phyloP scores from a whole-genome alignment of 2,888 invertebrate species.

The Drosophila pseudotalamancana region DNA sequence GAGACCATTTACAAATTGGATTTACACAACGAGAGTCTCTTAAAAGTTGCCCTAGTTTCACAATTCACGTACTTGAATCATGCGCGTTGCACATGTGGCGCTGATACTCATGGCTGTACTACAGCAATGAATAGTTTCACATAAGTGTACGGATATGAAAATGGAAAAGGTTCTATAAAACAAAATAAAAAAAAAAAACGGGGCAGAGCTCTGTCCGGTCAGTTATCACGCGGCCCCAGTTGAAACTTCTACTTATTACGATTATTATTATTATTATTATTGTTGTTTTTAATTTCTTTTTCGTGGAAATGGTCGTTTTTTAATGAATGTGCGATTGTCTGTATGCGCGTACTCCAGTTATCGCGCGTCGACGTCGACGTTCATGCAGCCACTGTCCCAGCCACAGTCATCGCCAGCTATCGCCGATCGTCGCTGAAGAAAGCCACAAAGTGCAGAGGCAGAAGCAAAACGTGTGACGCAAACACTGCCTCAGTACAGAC shows the following conservation, averaged over 20 bases:
- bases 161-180: constrained; percentile 17
- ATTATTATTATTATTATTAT: constrained; percentile 30
- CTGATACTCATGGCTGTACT: constrained; percentile 73
- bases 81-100: constrained; percentile 62
- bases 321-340: constrained; percentile 15
- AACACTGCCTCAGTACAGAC: constrained; percentile 49
- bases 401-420: constrained; percentile 39
- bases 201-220: constrained; percentile 30
- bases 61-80: constrained; percentile 59
- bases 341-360: constrained; percentile 65
- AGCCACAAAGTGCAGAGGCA: constrained; percentile 37
- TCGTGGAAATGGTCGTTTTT: constrained; percentile 32
- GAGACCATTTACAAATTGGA: background rate
- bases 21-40: background rate
- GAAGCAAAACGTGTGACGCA: constrained; percentile 43
- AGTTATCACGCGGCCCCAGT: constrained; percentile 46
- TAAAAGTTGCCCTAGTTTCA: background rate
- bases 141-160: constrained; percentile 20
- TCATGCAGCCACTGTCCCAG: constrained; percentile 37
- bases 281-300: constrained; percentile 45
- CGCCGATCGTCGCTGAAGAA: constrained; percentile 34
- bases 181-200: constrained; percentile 7
- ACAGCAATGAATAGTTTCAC: constrained; percentile 21
- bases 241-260: constrained; percentile 37
- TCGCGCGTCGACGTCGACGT: constrained; percentile 62